Evolutionary conservation across 2,888 invertebrate species (phyloP).

Genomic region (Athalia cordata): DNA sequence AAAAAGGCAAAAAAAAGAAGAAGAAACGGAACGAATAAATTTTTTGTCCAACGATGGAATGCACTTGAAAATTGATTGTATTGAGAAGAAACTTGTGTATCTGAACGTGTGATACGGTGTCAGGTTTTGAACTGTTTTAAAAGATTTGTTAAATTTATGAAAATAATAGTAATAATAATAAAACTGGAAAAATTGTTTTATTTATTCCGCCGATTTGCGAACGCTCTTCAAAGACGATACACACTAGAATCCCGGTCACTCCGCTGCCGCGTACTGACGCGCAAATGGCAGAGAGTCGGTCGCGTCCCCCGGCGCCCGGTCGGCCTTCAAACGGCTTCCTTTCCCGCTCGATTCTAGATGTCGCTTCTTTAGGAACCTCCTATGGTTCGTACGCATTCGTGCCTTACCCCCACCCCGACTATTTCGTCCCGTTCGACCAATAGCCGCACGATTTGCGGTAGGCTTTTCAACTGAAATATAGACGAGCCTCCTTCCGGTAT

Average conservation of each 20-base stretch:
- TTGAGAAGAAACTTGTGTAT: too few species aligned
- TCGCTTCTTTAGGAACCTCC: constrained; percentile 51
- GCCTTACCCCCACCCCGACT: neutral
- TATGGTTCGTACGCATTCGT: neutral
- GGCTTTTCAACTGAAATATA: too few species aligned
- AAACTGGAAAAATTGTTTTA: too few species aligned
- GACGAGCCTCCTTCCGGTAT: too few species aligned
- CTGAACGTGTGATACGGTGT: too few species aligned
- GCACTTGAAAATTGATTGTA: too few species aligned
- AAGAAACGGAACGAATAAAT: too few species aligned
- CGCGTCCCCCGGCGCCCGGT: constrained; percentile 56
- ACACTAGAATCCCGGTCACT: constrained; percentile 54
- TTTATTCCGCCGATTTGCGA: neutral
- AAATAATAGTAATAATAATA: too few species aligned
- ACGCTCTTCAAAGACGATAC: constrained; percentile 41
- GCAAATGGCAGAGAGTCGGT: constrained; percentile 62
- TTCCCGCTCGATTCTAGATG: constrained; percentile 71
- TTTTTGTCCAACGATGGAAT: too few species aligned
- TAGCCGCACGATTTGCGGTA: neutral
- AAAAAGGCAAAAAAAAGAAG: too few species aligned
- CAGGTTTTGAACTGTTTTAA: too few species aligned
- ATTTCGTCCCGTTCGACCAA: neutral
- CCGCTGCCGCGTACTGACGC: constrained; percentile 61
- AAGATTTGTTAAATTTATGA: too few species aligned
- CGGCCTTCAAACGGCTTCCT: constrained; percentile 71